These are phyloP conservation scores for Parapristionchus giblindavisi DNA, from an alignment of 2,888 invertebrate species.

Conservation along the genomic window DNA sequence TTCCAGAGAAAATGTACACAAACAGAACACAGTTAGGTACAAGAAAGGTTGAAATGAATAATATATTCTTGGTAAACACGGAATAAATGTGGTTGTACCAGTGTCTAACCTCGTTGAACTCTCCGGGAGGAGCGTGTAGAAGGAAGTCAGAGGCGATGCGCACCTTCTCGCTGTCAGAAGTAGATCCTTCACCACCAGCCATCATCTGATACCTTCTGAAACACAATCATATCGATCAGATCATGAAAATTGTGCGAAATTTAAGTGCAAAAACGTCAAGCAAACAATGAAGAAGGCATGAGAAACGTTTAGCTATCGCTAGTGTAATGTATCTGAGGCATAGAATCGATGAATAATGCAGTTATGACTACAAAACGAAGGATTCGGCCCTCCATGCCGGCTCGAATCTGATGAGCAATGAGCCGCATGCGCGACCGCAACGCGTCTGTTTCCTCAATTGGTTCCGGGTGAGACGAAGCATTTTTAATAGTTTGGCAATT, in stretches of 20 bases:
- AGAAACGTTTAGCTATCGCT: too few relatives aligned
- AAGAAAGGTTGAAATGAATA: conserved; percentile 1
- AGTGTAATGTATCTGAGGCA: too few relatives aligned
- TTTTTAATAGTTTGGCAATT: too few relatives aligned
- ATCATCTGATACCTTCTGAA: conserved; percentile 21
- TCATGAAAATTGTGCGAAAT: neutral
- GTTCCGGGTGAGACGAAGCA: too few relatives aligned
- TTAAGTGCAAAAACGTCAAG: neutral
- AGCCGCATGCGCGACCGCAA: conserved; percentile 1
- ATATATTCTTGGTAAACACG: neutral
- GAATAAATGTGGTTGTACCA: neutral
- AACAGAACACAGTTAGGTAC: neutral
- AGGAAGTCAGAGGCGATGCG: conserved; percentile 84
- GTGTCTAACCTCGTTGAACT: conserved; percentile 90
- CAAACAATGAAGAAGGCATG: neutral
- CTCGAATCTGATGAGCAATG: conserved; percentile 27
- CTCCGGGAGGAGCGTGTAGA: conserved; percentile 97
- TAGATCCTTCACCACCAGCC: conserved; percentile 35
- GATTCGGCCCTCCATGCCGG: neutral
- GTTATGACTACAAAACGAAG: neutral
- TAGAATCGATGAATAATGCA: conserved; percentile 5
- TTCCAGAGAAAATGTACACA: neutral
- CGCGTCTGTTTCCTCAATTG: too few relatives aligned
- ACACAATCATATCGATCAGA: conserved; percentile 3
- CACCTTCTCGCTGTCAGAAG: conserved; percentile 56